Base-by-base conservation (phyloP, 2,113 vertebrate species). In the Triplophysa siluroides region DNA sequence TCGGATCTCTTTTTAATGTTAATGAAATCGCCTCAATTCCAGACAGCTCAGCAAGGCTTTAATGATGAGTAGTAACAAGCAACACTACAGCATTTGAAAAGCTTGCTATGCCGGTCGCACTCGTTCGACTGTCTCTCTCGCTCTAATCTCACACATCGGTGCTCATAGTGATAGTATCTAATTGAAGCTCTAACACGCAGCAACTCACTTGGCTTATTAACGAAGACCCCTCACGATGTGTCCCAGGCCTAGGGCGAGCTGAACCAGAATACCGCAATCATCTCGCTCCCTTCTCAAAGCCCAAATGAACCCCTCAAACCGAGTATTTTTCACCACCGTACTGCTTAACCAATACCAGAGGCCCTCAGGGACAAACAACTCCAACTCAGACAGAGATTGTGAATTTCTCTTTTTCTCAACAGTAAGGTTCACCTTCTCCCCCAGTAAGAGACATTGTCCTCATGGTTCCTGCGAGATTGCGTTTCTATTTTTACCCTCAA, bases 141-240 rank as follows among this genome's bases (percentile, higher is more conserved):
- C 68, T 61, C 65, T 71, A 64, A 76, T 82, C 75, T 82, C 80
- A 70, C 74, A 69, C 64, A 33, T 64, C 66, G 33, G n/a, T 33
- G 64, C 33, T 26, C 41, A 58, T 63, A 76, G 64, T 26, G 50
- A 45, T 70, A 52, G 26, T 54, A 56, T 79, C 61, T 74, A 69
- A 69, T 65, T 65, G 45, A 64, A 65, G 74, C 45, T 52, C 62
- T 65, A 65, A 77, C 45, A 76, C 77, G 64, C 56, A 56, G 45
- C 65, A 26, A 54, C 72, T 83, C 65, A 70, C 62, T 75, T 63
- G 77, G 65, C 73, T 83, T 79, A 83, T 79, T 83, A 83, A 63
- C 65, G 63, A 75, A 64, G 65, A 79, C 58, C 38, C 62, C 45
- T 79, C 56, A 68, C 18, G 13, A 83, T 29, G 21, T 63, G 29